A percentile compares a stretch with the other conserved stretches of the same genome.
Conservation (phyloP, 2,113 vertebrate species). For the Hydropotes inermis region DNA sequence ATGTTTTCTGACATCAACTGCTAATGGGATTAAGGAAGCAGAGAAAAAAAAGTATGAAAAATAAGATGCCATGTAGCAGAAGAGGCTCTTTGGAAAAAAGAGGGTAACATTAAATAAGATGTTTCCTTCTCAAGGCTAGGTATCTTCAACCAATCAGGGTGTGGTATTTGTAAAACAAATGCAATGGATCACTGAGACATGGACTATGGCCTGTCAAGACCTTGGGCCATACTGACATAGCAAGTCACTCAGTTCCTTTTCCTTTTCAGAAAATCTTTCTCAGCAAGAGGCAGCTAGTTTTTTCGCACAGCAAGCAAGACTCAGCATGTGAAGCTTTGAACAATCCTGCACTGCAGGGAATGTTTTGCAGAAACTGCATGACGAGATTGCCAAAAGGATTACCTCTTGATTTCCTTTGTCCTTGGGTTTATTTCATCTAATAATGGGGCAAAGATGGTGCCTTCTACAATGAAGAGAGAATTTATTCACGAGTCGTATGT, state of each 20-base stretch:
- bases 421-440: slow-evolving; percentile 77
- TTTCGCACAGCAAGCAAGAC: slow-evolving; percentile 71
- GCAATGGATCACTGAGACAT: slow-evolving; percentile 3
- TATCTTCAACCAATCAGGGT: not conserved
- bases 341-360: slow-evolving; percentile 78
- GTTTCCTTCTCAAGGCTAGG: not conserved
- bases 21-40: not conserved
- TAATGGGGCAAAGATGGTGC: slow-evolving; percentile 56
- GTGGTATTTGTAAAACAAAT: not conserved
- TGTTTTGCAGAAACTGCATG: slow-evolving; percentile 81
- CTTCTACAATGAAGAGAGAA: slow-evolving; percentile 9
- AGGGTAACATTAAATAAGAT: slow-evolving; percentile 19
- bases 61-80: not conserved
- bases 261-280: slow-evolving; percentile 59
- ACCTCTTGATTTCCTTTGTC: slow-evolving; percentile 80
- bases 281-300: slow-evolving; percentile 68
- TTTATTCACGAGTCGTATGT: not conserved
- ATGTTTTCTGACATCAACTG: not conserved
- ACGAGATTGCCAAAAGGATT: slow-evolving; percentile 79
- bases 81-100: not conserved
- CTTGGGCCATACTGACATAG: slow-evolving; percentile 39
- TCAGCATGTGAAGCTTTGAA: slow-evolving; percentile 77
- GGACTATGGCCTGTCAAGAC: not conserved
- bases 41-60: not conserved
- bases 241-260: slow-evolving; percentile 50